Conservation (phyloP, 2,797 vertebrate genomes). For the Micromesistius poutassou region DNA sequence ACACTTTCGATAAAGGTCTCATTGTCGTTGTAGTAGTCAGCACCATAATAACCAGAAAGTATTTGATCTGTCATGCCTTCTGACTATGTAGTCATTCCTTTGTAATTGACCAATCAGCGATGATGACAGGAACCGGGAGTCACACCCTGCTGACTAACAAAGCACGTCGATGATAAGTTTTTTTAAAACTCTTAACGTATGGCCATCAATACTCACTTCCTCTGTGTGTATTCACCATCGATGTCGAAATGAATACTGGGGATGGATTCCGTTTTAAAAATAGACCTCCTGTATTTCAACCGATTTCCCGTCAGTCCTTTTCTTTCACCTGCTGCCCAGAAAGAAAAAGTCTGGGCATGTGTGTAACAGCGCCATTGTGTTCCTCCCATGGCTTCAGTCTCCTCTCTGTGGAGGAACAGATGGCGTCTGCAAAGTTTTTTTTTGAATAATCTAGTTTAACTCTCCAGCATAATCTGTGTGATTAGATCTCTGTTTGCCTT, state of each 20-base stretch:
- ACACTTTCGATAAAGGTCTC: neutral
- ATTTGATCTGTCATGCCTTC: neutral
- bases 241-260: neutral
- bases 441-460: too few relatives aligned
- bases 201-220: neutral
- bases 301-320: neutral
- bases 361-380: neutral
- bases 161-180: neutral
- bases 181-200: neutral
- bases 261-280: neutral
- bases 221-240: neutral
- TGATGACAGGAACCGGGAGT: neutral
- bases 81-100: neutral
- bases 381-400: neutral
- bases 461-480: too few relatives aligned
- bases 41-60: neutral
- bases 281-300: neutral
- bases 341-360: neutral
- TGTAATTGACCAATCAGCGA: neutral
- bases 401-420: neutral
- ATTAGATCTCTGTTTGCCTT: neutral
- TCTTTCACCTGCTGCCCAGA: neutral
- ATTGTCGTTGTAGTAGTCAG: neutral
- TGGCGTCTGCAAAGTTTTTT: too few relatives aligned
- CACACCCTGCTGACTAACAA: neutral